Evolutionary conservation across 2,888 invertebrate genomes (phyloP), one percentile per base, ranked within the genome.

Genomic region (Lucinisca nassula): DNA sequence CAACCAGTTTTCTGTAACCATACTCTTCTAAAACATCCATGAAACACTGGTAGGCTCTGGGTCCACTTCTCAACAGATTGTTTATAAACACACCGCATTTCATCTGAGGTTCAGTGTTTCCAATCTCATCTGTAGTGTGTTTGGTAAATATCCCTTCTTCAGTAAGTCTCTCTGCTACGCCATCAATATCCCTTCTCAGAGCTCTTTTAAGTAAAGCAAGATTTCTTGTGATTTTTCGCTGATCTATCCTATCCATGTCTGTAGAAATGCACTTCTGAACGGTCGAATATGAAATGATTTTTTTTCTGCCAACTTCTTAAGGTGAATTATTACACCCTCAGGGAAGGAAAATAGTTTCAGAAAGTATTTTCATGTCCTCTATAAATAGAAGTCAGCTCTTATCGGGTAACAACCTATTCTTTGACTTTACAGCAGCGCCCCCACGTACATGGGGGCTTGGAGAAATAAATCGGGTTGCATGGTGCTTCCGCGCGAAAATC

Each of bases 151-250:
- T 73, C 17, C 76, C 75, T 24, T 58, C 79, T 27, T 75, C 55
- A 24, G 58, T 35, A 12, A 89, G 82, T 61, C 76, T 79, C 10
- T 82, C 84, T 0, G 74, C 55, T 51, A 89, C 76, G 0, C n/a
- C 10, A 14, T 77, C 61, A 10, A 89, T 70, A 37, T 89, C 86
- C 8, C 84, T 86, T 51, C 84, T 76, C 32, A 89, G 58, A n/a
- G 84, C 40, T 27, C 79, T 84, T 37, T 82, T 79, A n/a, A 89
- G n/a, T 12, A 67, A 24, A 6, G 74, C 67, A 35, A 89, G 55
- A 77, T 89, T 89, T 38, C 77, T 89, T 0, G 86, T 86, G 12
- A 89, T 82, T 61, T 89, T 89, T 38, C 49, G 84, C 51, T 89
- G 89, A 70, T 89, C 86, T 10, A 49, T 55, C 24, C 86, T 61